Evolutionary conservation across 35 echinoderm and acorn worm species (phyloP), one percentile per base, ranked within the genome.

Genomic region (Diadema setosum): DNA sequence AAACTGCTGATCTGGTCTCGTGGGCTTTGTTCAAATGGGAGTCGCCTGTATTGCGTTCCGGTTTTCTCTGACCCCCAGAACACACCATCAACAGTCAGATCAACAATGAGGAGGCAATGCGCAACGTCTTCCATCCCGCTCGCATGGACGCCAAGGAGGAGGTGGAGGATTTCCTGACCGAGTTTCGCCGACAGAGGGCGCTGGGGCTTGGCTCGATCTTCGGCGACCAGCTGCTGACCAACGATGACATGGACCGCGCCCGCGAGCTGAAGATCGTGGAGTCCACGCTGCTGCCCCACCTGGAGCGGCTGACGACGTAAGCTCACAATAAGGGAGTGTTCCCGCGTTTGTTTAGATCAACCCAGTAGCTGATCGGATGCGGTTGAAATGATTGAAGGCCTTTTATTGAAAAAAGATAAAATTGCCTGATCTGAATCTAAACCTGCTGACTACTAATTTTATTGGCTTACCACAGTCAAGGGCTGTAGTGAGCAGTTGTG

Each of bases 141-240:
- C 84, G 93, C 15, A 45, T 50, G 6, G 36, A 67, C 9, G 96
- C 96, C 14, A 90, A 8, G 17, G 45, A 80, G 16, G 86, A 86
- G 65, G 78, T 93, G 3, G 46, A 88, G 11, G 91, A 89, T 35
- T 81, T 83, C 44, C 75, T 86, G 58, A 86, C 85, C 32, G 85
- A 98, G 34, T 98, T 92, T 60, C 85, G 96, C 8, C 87, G 67
- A 32, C 94, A 94, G 44, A 35, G 96, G 27, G 84, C 92, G 18
- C 81, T 94, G 20, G 92, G 96, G 11, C 89, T 98, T 5, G 96
- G 96, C 18, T 93, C 95, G 26, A 91, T 91, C 81, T 98, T 94
- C 60, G 86, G 91, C 17, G 93, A 91, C 16, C 92, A 94, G 89
- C 75, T 81, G 27, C 81, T 94, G 17, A 87, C 65, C 12, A 76